Conservation (phyloP, 2,888 invertebrate genomes). For the Minunthozetes semirufus region DNA sequence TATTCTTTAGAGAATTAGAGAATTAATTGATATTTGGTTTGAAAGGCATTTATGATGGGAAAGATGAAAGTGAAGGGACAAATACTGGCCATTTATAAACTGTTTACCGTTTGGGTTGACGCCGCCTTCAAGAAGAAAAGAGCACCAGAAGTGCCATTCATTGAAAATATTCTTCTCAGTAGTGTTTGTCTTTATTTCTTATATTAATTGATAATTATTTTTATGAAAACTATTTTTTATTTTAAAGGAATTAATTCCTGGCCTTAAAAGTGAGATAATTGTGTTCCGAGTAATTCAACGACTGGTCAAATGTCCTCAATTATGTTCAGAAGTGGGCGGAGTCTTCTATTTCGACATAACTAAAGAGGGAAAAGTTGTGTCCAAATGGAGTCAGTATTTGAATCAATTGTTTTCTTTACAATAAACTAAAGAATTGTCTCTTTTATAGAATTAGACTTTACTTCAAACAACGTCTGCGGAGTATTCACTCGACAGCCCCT, state of each 20-base stretch:
- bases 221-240: neutral
- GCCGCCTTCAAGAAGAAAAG: slow-evolving; percentile 6
- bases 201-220: neutral
- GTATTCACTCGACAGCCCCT: slow-evolving; percentile 1
- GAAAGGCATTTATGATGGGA: slow-evolving; percentile 18
- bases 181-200: neutral
- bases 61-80: slow-evolving; percentile 9
- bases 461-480: neutral
- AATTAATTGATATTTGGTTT: neutral
- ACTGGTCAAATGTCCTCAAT: neutral
- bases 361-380: neutral
- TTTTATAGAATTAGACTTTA: neutral
- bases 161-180: neutral
- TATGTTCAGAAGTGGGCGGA: neutral
- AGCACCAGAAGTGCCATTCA: slow-evolving; percentile 4
- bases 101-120: slow-evolving; percentile 8
- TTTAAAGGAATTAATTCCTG: neutral
- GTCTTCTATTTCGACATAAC: neutral
- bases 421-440: neutral
- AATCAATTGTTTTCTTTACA: neutral
- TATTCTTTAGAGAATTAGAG: neutral
- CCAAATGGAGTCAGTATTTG: neutral
- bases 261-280: slow-evolving; percentile 7
- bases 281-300: slow-evolving; percentile 1
- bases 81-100: neutral